Conservation (phyloP, 2,888 invertebrate species). For the Limnephilus rhombicus region DNA sequence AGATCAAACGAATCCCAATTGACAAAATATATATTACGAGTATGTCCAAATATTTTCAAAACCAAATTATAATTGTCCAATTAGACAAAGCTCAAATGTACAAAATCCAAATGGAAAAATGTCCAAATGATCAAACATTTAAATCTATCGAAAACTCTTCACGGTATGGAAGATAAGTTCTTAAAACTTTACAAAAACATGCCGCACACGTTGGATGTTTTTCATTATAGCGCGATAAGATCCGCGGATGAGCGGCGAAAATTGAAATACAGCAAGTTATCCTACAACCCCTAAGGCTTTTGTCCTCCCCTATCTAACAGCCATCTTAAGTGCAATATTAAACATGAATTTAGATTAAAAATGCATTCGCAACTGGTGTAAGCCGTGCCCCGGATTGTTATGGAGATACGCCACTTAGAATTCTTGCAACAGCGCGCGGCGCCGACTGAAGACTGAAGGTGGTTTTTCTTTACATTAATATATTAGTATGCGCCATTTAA, state of each 20-base stretch:
- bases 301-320: neutral
- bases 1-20: no score
- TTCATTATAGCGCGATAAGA: conserved; percentile 16
- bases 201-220: neutral
- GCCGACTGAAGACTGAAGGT: conserved; percentile 44
- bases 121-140: neutral
- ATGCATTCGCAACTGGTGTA: neutral
- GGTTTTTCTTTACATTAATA: conserved; percentile 40
- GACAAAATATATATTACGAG: no score
- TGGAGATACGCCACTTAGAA: conserved; percentile 47
- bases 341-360: conserved; percentile 40
- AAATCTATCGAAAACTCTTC: neutral
- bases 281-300: neutral
- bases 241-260: conserved; percentile 5
- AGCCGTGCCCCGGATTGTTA: conserved; percentile 42
- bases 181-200: neutral
- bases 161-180: neutral
- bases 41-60: no score
- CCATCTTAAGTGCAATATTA: conserved; percentile 36
- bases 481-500: conserved; percentile 37
- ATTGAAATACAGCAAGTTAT: neutral
- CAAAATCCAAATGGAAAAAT: no score
- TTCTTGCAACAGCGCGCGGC: conserved; percentile 29
- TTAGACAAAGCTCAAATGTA: no score
- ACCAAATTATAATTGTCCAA: no score